Evolutionary conservation across 2,113 vertebrate species (phyloP), one percentile per base, ranked within the genome.

Genomic region (Poeciliopsis retropinna): DNA sequence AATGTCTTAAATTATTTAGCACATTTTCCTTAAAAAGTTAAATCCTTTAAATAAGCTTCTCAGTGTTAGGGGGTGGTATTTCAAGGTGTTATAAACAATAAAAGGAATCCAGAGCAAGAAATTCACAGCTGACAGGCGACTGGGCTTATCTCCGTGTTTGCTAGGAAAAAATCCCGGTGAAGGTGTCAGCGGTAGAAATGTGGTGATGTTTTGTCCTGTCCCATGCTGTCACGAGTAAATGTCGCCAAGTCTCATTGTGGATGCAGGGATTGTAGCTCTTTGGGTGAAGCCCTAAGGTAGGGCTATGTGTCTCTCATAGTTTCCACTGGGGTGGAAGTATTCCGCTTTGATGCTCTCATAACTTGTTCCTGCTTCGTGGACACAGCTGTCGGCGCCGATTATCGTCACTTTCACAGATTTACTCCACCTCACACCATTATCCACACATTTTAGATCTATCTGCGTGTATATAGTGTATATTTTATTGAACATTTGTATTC

Each of bases 221-320:
- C 62, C 31, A 4, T 57, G 66, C 74, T 84, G 87, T 81, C 85
- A 87, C 60, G 27, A 30, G 78, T 82, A 86, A 89, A 82, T 80
- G 81, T 86, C 72, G 44, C 79, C 14, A 13, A 85, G 77, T 30
- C 85, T 87, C 77, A 84, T 89, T 89, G 78, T 47, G 86, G 82
- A 91, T 92, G 82, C 82, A 83, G 67, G n/a, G 79, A 67, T 77
- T 70, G 86, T 72, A 76, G 80, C 76, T 65, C 9, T 76, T 82
- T 70, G 47, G 81, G 64, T 67, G 77, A 79, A 72, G 41, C 65
- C 69, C 72, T 57, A 60, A 65, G 22, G 66, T 78, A 62, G 65
- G 11, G 70, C 31, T 74, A 30, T 70, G 32, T 72, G 65, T 62
- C 72, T 76, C 62, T 86, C 64, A 60, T 72, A 70, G 67, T 25